These are phyloP conservation scores for Spinus olivaceus DNA, from an alignment of 2,797 vertebrate species.

Conservation along the genomic window DNA sequence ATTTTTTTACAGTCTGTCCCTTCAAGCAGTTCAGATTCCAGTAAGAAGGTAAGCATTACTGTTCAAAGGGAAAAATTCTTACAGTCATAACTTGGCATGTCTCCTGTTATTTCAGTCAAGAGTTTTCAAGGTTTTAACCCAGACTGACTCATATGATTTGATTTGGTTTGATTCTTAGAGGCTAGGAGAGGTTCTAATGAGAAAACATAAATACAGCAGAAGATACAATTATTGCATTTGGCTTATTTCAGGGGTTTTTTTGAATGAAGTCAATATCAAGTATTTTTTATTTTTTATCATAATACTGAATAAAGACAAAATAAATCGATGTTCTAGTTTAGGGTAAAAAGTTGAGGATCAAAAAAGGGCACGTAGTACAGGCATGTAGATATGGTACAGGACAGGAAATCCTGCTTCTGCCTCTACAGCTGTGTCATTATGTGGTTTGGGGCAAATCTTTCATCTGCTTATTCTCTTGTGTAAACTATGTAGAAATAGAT, in stretches of 20 bases:
- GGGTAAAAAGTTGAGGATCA: background rate
- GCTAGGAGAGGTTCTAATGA: background rate
- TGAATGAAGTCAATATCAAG: rapidly evolving
- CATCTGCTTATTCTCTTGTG: background rate
- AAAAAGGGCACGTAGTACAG: background rate
- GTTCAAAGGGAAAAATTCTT: background rate
- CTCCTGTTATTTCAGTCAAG: background rate
- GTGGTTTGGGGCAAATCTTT: background rate
- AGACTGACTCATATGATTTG: background rate
- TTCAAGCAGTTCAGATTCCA: constrained; percentile 14
- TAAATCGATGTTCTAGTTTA: background rate
- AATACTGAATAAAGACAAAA: background rate
- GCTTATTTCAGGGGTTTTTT: background rate
- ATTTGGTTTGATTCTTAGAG: background rate
- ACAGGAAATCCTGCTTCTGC: background rate
- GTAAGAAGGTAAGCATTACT: constrained; percentile 33
- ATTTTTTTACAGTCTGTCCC: constrained; percentile 45
- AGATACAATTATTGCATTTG: background rate
- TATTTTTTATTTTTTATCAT: background rate
- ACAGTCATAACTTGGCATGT: background rate
- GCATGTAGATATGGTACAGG: background rate
- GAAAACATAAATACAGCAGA: background rate
- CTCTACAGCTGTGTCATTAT: background rate
- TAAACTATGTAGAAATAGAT: background rate
- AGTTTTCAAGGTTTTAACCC: background rate